Evolutionary conservation across 2,888 invertebrate species (phyloP).

Genomic region (Mythimna impura): DNA sequence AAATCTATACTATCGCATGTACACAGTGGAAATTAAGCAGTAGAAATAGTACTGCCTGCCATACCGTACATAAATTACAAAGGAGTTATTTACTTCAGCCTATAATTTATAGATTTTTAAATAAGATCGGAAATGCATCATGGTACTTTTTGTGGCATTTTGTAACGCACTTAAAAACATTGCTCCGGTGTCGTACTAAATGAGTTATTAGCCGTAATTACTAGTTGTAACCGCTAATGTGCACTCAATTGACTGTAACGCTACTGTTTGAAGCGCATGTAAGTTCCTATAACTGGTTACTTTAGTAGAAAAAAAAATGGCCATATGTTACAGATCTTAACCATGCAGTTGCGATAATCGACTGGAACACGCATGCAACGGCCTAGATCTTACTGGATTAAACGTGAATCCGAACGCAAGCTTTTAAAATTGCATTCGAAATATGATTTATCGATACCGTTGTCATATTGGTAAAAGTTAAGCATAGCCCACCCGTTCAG

Average conservation of each 20-base stretch:
- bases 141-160: conserved; percentile 38
- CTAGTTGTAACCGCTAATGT: conserved; percentile 55
- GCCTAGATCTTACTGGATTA: conserved; percentile 45
- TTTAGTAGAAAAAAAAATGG: conserved; percentile 30
- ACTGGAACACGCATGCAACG: conserved; percentile 52
- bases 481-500: conserved; percentile 19
- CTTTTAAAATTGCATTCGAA: conserved; percentile 49
- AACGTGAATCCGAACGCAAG: conserved; percentile 36
- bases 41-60: conserved; percentile 5
- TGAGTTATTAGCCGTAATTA: conserved; percentile 66
- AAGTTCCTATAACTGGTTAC: conserved; percentile 39
- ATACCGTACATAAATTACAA: conserved; percentile 44
- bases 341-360: conserved; percentile 44
- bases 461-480: conserved; percentile 23
- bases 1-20: conserved; percentile 5
- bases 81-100: conserved; percentile 6
- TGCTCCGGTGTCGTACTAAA: conserved; percentile 53
- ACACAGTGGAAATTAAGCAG: conserved; percentile 4
- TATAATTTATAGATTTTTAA: conserved; percentile 41
- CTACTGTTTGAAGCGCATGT: conserved; percentile 43
- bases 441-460: conserved; percentile 45
- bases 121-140: conserved; percentile 48
- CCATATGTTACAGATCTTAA: conserved; percentile 51
- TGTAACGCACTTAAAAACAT: conserved; percentile 37
- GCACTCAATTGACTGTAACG: conserved; percentile 60